Conservation (phyloP, 2,797 vertebrate genomes). For the Gambelia wislizenii region DNA sequence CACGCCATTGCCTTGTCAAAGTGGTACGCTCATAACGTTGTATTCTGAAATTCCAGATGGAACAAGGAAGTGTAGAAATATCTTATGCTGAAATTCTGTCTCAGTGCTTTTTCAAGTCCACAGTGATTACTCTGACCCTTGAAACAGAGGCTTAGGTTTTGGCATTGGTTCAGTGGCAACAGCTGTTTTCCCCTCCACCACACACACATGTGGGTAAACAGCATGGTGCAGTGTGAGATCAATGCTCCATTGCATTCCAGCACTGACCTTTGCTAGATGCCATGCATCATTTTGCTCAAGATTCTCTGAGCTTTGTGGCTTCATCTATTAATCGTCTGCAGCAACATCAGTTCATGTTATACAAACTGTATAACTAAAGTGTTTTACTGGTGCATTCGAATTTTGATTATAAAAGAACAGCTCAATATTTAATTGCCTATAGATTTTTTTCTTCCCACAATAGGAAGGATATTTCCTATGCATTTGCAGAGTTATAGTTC, state of each 20-base stretch:
- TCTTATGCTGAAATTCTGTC: constrained; percentile 13
- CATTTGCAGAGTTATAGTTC: neutral
- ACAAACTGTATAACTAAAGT: neutral
- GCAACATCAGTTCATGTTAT: constrained; percentile 35
- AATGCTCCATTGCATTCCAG: neutral
- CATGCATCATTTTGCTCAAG: constrained; percentile 33
- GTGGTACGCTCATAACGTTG: neutral
- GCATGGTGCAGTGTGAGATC: neutral
- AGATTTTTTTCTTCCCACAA: constrained; percentile 38
- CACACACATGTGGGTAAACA: constrained; percentile 14
- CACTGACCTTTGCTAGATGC: constrained; percentile 6
- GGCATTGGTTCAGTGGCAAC: neutral
- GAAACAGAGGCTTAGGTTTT: neutral
- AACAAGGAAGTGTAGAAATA: neutral
- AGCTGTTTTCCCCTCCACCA: neutral
- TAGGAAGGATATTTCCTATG: constrained; percentile 1
- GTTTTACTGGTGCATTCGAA: neutral
- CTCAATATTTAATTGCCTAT: constrained; percentile 25
- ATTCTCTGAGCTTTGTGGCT: constrained; percentile 27
- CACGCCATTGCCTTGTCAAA: neutral
- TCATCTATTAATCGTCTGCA: constrained; percentile 40
- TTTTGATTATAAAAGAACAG: constrained; percentile 27
- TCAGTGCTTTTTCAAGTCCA: neutral
- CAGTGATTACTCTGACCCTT: neutral
- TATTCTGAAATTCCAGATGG: neutral